Percentiles rank a stretch among this genome's conserved stretches.
Evolutionary conservation across 2,797 vertebrate species (phyloP).

Genomic region (Nasua narica): DNA sequence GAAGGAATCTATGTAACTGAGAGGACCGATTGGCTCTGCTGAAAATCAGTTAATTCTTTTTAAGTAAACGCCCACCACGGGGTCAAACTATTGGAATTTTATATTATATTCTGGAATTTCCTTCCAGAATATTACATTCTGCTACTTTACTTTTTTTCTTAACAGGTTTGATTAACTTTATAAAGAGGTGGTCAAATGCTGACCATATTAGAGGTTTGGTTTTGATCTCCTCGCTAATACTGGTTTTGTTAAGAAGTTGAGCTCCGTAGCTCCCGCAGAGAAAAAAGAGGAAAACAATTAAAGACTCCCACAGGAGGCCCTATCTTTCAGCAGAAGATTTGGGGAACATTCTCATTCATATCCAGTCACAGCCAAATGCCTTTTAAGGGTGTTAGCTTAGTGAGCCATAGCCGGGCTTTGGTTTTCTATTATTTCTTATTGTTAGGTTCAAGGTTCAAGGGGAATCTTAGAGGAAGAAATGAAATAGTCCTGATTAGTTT

Average conservation of each 20-base stretch:
- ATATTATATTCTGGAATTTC: neutral
- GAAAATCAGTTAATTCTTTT: neutral
- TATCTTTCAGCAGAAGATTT: constrained; percentile 60
- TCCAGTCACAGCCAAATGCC: constrained; percentile 46
- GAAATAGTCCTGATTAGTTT: constrained; percentile 24
- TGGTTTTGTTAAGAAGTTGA: constrained; percentile 64
- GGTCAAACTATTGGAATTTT: neutral
- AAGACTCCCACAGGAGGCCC: constrained; percentile 56
- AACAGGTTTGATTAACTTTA: constrained; percentile 58
- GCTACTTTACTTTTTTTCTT: constrained; percentile 41
- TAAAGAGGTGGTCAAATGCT: constrained; percentile 52
- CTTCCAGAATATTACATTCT: constrained; percentile 40
- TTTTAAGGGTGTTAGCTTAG: constrained; percentile 58
- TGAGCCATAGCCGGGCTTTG: neutral
- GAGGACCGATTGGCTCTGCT: neutral
- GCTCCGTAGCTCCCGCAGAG: constrained; percentile 26
- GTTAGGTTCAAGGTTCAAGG: constrained; percentile 49
- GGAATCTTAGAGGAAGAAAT: constrained; percentile 18
- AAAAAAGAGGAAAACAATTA: constrained; percentile 69
- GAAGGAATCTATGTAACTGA: neutral
- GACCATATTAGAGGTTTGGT: constrained; percentile 38
- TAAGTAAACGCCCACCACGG: neutral
- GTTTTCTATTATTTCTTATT: constrained; percentile 52
- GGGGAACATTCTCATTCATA: constrained; percentile 54
- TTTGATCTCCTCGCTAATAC: constrained; percentile 67